A percentile compares a stretch with the other conserved stretches of the same genome.
Evolutionary conservation across 2,888 invertebrate species (phyloP).

Genomic region (Steinernema scapterisci): DNA sequence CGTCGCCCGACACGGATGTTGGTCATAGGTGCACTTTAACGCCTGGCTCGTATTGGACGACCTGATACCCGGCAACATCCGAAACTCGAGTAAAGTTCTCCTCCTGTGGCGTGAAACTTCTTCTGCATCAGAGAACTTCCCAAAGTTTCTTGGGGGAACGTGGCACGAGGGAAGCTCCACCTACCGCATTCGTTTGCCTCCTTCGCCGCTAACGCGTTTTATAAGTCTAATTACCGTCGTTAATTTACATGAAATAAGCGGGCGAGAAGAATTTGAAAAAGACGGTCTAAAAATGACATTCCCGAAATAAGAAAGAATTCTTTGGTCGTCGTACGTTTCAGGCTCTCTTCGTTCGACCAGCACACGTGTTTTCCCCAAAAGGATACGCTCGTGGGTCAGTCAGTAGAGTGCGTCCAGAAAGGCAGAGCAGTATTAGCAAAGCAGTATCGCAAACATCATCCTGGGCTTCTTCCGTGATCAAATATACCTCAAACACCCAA

Average conservation of each 20-base stretch:
- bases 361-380: background rate
- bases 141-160: background rate
- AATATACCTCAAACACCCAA: background rate
- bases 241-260: background rate
- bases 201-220: background rate
- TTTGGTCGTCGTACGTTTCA: background rate
- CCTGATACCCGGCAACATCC: no score
- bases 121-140: constrained; percentile 1
- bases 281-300: no score
- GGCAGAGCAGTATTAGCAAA: background rate
- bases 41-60: no score
- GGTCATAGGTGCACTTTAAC: background rate
- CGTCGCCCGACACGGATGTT: background rate
- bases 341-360: background rate
- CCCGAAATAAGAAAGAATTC: background rate
- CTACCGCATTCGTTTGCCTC: background rate
- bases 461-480: background rate
- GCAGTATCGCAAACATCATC: constrained; percentile 6
- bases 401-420: background rate
- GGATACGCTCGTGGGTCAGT: background rate
- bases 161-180: background rate
- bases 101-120: background rate
- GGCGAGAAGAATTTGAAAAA: no score
- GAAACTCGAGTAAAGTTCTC: background rate
- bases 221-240: constrained; percentile 27